Evolutionary conservation across 2,113 vertebrate genomes (phyloP), one percentile per base, ranked within the genome.

Genomic region (Platycercus adscitus): DNA sequence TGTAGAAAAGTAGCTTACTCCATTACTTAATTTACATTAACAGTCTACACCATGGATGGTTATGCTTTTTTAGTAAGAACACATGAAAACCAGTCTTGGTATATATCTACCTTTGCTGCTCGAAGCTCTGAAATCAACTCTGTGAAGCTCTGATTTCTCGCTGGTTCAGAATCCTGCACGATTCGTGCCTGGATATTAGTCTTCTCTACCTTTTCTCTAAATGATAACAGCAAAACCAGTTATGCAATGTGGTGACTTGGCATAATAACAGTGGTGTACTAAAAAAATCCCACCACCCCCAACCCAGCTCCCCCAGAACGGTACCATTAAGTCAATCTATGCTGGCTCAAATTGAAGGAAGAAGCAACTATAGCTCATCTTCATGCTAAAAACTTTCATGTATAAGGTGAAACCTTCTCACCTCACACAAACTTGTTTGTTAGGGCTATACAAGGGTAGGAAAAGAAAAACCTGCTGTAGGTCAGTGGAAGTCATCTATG

Each of bases 141-240:
- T 88, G 98, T 97, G 63, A 98, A 98, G 75, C 56, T 98, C 73
- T 96, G 97, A 72, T 96, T 97, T 91, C 97, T 98, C 89, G 82
- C 85, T 94, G 96, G 49, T 35, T 97, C 87, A 61, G 95, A 92
- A 69, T 96, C 89, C 89, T 95, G 97, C 84, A 91, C 33, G 31
- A 90, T 79, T 86, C n/a, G 96, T 33, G 97, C 97, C 25, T 97
- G 95, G 41, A 68, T 84, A 49, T 24, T 97, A 71, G 37, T 95
- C 97, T 96, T 98, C 80, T 94, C 98, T 88, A 98, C 9, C 89
- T 99, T 97, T 88, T 99, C 98, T 96, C 99, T 99, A 96, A 85
- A 97, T 18, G 41, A 60, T 52, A 92, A 91, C 58, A 87, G 68
- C 92, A 94, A 95, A 71, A 94, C 9, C 26, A 95, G 21, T 52